Evolutionary conservation across 2,113 vertebrate species (phyloP), one percentile per base, ranked within the genome.

Genomic region (Entomyzon cyanotis): DNA sequence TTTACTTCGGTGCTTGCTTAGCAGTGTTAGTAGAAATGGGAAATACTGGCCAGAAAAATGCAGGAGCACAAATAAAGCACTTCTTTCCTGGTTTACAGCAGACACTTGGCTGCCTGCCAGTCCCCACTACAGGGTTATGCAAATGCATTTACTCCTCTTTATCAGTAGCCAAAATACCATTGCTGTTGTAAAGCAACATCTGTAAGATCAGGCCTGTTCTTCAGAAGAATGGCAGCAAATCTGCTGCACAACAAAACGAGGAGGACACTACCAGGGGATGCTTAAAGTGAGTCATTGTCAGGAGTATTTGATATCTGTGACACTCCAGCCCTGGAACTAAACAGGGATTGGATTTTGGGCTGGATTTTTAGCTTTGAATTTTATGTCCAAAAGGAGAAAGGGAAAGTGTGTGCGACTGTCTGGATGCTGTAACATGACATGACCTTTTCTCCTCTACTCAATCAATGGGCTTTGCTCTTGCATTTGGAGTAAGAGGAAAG

Each of bases 91-190:
- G 56, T 90, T 63, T 59, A 81, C 55, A 88, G 85, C 78, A 95
- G 87, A 70, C 6, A 17, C 80, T 25, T 91, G 95, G 96, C 87
- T 86, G 82, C 71, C 82, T 44, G 85, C 92, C 93, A 93, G 67
- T 23, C 24, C 73, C 71, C 14, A 12, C 59, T 59, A 75, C 47
- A 9, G 85, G 82, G 90, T 75, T 88, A 88, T 88, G 90, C 73
- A 95, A 96, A 96, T 78, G 25, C 22, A 1, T 81, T 86, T 90
- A 55, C 52, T 96, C 85, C 69, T 74, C 82, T 95, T 93, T 81
- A 90, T 81, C 92, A 71, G 59, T 23, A 88, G 75, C 71, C 94
- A 96, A 93, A 95, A 84, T 30, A 92, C 44, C 87, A 80, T 47
- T 0, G 0, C 28, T 68, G 71, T 10, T 37, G 64, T 49, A 82